Percentiles rank a stretch among this genome's conserved stretches.
phyloP scores from a whole-genome alignment of 1,140 invertebrate species.

The Oryctes rhinoceros region DNA sequence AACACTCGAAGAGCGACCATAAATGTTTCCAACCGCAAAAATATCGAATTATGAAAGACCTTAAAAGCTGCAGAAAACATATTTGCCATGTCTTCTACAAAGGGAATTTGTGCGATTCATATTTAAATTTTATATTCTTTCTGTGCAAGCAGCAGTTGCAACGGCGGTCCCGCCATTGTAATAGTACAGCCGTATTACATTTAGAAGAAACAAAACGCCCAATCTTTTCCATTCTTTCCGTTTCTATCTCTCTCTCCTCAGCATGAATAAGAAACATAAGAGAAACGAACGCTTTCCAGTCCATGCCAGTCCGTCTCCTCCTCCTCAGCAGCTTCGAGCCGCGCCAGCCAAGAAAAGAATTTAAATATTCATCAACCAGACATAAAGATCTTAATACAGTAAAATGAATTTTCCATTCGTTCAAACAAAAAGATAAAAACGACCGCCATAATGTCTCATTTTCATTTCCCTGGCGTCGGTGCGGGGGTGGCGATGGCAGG shows the following conservation, averaged over 20 bases:
- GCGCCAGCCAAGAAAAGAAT: slow-evolving; percentile 53
- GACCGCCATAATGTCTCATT: slow-evolving; percentile 41
- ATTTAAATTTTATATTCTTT: slow-evolving; percentile 44
- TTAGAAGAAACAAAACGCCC: slow-evolving; percentile 20
- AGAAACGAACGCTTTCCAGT: not conserved
- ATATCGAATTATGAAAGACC: slow-evolving; percentile 33
- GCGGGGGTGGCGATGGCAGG: not conserved
- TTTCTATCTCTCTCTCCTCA: not conserved
- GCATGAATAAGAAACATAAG: too few relatives aligned
- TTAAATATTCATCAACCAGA: slow-evolving; percentile 61
- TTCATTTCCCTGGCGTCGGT: slow-evolving; percentile 34
- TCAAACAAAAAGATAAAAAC: slow-evolving; percentile 49
- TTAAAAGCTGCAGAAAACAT: slow-evolving; percentile 33
- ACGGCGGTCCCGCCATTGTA: too few relatives aligned
- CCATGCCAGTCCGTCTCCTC: not conserved
- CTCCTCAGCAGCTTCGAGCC: not conserved
- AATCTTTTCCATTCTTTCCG: not conserved
- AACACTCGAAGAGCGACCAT: not conserved
- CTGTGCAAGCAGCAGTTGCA: slow-evolving; percentile 33
- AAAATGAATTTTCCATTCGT: slow-evolving; percentile 60
- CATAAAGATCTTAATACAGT: slow-evolving; percentile 60
- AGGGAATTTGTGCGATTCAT: slow-evolving; percentile 18
- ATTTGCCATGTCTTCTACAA: slow-evolving; percentile 16
- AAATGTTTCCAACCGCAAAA: slow-evolving; percentile 14
- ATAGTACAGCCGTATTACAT: slow-evolving; percentile 31